Evolutionary conservation across 1,140 invertebrate genomes (phyloP), one percentile per base, ranked within the genome.

Genomic region (Vanessa tameamea): DNA sequence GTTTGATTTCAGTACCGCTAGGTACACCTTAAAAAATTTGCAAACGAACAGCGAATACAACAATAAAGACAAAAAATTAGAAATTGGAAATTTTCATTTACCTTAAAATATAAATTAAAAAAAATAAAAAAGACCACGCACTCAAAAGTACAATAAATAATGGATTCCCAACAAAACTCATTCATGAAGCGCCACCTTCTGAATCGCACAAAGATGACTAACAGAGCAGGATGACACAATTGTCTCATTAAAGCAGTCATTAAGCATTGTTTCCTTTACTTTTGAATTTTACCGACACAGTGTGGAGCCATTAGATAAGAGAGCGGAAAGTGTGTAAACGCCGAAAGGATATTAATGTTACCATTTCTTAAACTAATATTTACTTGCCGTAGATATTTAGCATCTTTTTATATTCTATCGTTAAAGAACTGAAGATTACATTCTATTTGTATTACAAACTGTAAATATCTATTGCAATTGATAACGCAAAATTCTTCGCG

Each of bases 181-280:
- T 77, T 78, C 48, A 78, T 15, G 59, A 48, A 80, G 77, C 77
- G 81, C 81, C 81, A 79, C 75, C 72, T 76, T 69, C 74, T 68
- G 66, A 75, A 64, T 64, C 66, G 47, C 37, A 48, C 53, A 63
- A 70, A 50, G n/a, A 47, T 70, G 59, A 43, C 47, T 47, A 26
- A 63, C 47, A 11, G 12, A 13, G 12, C 16, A 37, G 48, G 55
- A 73, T 53, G 72, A 47, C 31, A 89, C 86, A 89, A 87, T 87
- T 82, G 78, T 78, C 78, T 91, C 82, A 87, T 88, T 89, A 87
- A 78, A 75, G 65, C 69, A 68, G 79, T 87, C 83, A 82, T 87
- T 88, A 87, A 78, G 77, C 78, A 86, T 86, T 88, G 89, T 87
- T 83, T 90, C 82, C 80, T 83, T 80, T 81, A 80, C 82, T 83